Evolutionary conservation across 2,888 invertebrate species (phyloP).

Genomic region (Leptinotarsa juncta): DNA sequence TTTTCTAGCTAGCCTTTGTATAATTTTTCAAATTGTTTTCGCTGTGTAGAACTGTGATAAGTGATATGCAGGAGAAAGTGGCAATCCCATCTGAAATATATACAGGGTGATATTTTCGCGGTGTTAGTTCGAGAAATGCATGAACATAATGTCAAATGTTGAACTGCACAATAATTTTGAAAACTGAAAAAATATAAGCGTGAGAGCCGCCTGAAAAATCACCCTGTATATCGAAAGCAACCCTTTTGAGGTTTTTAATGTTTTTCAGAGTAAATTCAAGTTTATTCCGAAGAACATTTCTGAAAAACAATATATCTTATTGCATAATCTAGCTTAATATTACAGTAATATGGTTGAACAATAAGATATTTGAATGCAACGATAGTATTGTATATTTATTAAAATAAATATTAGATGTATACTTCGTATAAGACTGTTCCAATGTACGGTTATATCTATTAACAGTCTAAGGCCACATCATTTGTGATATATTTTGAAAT

Average conservation of each 20-base stretch:
- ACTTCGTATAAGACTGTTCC: constrained; percentile 39
- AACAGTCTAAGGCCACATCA: constrained; percentile 53
- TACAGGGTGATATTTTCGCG: constrained; percentile 1
- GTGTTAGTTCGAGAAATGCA: too few relatives aligned
- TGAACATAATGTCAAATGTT: too few relatives aligned
- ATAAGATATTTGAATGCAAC: constrained; percentile 26
- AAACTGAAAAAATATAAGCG: neutral
- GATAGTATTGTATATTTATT: constrained; percentile 32
- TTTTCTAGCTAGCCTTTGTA: constrained; percentile 19
- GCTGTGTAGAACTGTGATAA: constrained; percentile 63
- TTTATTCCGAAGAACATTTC: neutral
- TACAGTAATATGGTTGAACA: constrained; percentile 8
- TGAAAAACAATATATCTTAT: constrained; percentile 8
- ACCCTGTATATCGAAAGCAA: neutral
- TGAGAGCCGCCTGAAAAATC: neutral
- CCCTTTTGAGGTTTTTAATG: too few relatives aligned
- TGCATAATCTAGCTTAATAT: constrained; percentile 3
- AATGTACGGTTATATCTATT: constrained; percentile 29
- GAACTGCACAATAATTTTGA: too few relatives aligned
- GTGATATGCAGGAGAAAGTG: constrained; percentile 45
- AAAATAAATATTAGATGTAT: constrained; percentile 26
- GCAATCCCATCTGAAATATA: constrained; percentile 29
- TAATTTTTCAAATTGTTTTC: constrained; percentile 37
- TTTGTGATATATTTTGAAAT: constrained; percentile 64
- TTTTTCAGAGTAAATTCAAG: too few relatives aligned